Base-by-base conservation (phyloP, 2,797 vertebrate genomes). In the Okamejei kenojei region DNA sequence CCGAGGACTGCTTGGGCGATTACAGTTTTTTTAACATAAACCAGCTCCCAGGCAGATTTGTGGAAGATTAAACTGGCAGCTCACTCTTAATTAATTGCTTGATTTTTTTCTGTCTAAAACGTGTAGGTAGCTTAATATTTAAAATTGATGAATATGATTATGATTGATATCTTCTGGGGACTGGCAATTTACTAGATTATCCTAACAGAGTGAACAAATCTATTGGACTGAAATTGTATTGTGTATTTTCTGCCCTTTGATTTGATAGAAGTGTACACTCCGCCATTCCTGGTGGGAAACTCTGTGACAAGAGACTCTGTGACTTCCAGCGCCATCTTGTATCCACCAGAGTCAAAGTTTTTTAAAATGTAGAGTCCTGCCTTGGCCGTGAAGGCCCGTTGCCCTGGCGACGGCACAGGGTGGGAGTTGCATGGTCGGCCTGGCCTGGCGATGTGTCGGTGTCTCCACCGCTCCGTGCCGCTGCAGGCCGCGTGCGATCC, bases 11-110 rank as follows among this genome's bases (percentile, higher is more conserved):
- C 17, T 29, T 19, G 15, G n/a, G n/a, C 63, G 13, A 86, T 63
- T 68, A 54, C 45, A 54, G 45, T 10, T 68, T 35, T 68, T 74
- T 21, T 21, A 88, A 68, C 29, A 15, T 32, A 35, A 65, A n/a
- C 84, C 32, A 9, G 58, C 32, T 88, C n/a, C 63, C 63, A 68
- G 63, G 32, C 63, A 88, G 65, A 88, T 23, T 88, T 88, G 15
- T 88, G 84, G 32, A 88, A 68, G 61, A 68, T 88, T 68, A 88
- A 88, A 88, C 65, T 88, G 84, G n/a, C n/a, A 88, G n/a, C 17
- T 10, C 63, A 7, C 35, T 68, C 84, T 68, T 68, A 35, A 68
- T 88, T 88, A 35, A 35, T 88, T 35, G 65, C 63, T 68, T 88
- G 61, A 88, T 68, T 65, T 63, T 68, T 54, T 54, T 54, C 7